Percentiles rank a stretch among this genome's conserved stretches.
These are phyloP conservation scores for Tetramorium parvispinum DNA, from an alignment of 1,140 invertebrate species.

Conservation along the genomic window DNA sequence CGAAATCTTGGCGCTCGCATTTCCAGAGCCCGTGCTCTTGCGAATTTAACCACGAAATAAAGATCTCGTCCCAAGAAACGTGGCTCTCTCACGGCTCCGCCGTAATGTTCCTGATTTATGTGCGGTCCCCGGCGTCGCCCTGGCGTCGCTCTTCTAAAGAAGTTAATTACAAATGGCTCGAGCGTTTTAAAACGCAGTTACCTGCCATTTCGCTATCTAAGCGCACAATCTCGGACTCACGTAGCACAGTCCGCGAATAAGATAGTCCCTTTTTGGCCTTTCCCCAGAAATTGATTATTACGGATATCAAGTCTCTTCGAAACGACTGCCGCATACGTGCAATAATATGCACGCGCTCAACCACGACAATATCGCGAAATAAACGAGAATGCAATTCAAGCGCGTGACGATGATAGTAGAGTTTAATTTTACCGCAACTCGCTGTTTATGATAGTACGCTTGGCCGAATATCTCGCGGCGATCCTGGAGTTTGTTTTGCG, in stretches of 20 bases:
- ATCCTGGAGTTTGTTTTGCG: constrained; percentile 26
- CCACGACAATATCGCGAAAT: background rate
- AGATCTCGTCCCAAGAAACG: constrained; percentile 30
- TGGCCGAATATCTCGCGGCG: constrained; percentile 7
- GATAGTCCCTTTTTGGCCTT: background rate
- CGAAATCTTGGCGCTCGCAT: background rate
- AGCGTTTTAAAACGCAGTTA: constrained; percentile 35
- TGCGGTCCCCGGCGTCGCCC: background rate
- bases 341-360: background rate
- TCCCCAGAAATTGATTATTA: background rate
- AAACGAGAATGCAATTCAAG: background rate
- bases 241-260: background rate
- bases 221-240: background rate
- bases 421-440: constrained; percentile 22
- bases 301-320: background rate
- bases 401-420: constrained; percentile 30
- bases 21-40: constrained; percentile 3
- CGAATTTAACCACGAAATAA: constrained; percentile 47
- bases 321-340: background rate
- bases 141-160: constrained; percentile 18
- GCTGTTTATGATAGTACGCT: constrained; percentile 8
- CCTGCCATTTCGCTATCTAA: constrained; percentile 7
- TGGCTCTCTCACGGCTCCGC: background rate
- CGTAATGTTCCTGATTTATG: constrained; percentile 49
- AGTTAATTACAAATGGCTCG: constrained; percentile 50